Base-by-base conservation (phyloP, 2,888 invertebrate species). In the Lordiphosa andalusiaca region DNA sequence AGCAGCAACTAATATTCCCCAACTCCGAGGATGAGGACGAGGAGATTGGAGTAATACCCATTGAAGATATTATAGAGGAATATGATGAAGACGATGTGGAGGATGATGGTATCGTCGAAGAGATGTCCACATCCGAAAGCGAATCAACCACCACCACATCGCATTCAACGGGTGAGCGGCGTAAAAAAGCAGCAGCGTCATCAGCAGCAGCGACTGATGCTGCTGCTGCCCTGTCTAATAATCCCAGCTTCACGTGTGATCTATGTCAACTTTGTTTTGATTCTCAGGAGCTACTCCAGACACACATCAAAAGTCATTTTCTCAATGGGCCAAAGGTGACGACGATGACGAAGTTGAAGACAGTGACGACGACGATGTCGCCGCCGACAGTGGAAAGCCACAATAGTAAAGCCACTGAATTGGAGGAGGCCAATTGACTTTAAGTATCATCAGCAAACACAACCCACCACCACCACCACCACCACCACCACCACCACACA, bases 271-370 rank as follows among this genome's bases (percentile, higher is more conserved):
- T 89, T 64, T 87, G 84, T 73, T 90, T 89, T 56, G 87, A 86
- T 67, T 83, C 89, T 25, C 87, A 89, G 54, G 86, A 86, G 68
- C 87, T 87, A 48, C 81, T 90, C 62, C 88, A 89, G 63, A 84
- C 85, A 33, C 90, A 90, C 68, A 89, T 90, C 56, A 88, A 89
- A 78, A 87, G 86, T 71, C 90, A 90, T 84, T 89, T 90, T 49
- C 80, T 89, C 10, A 89, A 89, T 76, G 90, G 89, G 3, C 89
- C 89, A 38, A 53, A 59, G 50, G 46, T 67, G 50, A 16, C 44
- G 19, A 47, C 62, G 41, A 16, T 42, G 30, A 13, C 49, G 38
- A 47, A 36, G 35, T 40, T 48, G 19, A 40, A 42, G 33, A 12
- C 40, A 36, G 37, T 25, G 35, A 10, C 13, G 19, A 10, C 13